Evolutionary conservation across 2,113 vertebrate species (phyloP).

Genomic region (Microtus pennsylvanicus): DNA sequence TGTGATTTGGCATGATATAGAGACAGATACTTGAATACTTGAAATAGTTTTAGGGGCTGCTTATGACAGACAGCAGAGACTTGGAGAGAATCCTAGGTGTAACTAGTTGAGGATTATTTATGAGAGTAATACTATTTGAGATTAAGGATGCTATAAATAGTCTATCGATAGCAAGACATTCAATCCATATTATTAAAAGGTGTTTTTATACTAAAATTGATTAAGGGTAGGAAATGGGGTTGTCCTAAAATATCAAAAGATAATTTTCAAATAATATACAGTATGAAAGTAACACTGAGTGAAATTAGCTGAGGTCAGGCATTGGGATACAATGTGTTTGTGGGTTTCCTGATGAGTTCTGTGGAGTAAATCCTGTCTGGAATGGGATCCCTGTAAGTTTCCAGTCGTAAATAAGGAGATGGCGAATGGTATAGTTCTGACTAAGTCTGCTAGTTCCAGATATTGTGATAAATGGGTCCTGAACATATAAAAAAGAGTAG

Average conservation of each 20-base stretch:
- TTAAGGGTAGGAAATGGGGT: neutral
- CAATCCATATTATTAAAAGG: neutral
- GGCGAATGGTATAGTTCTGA: neutral
- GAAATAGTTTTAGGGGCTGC: neutral
- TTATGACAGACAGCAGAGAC: neutral
- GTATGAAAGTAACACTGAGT: neutral
- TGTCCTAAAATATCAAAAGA: neutral
- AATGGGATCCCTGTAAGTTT: neutral
- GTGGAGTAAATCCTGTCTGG: neutral
- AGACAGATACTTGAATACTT: neutral
- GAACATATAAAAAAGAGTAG: neutral
- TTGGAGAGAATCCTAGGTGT: neutral
- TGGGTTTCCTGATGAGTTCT: neutral
- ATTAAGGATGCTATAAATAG: neutral
- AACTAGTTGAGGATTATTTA: neutral
- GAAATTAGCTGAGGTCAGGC: neutral
- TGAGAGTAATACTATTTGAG: neutral
- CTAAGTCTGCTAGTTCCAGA: neutral
- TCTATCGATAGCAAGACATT: neutral
- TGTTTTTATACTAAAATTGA: neutral
- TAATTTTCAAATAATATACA: neutral
- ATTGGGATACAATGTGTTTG: neutral
- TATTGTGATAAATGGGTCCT: neutral
- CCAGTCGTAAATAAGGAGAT: neutral
- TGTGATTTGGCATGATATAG: neutral